These are phyloP conservation scores for Drosophila picticornis DNA, from an alignment of 2,888 invertebrate species.

Conservation along the genomic window DNA sequence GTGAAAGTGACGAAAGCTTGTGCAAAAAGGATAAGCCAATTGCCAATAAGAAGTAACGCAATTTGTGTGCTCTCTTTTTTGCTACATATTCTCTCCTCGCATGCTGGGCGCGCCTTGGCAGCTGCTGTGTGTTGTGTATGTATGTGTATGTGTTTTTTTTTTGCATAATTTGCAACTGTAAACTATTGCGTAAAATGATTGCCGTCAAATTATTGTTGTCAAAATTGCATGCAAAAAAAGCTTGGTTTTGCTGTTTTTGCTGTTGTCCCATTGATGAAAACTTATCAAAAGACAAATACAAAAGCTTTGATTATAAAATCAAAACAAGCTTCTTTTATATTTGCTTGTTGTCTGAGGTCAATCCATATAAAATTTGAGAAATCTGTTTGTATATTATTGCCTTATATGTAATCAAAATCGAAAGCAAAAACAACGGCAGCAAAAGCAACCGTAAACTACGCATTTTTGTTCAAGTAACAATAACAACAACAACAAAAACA, in stretches of 20 bases:
- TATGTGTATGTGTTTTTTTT: slow-evolving; percentile 22
- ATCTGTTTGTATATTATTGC: slow-evolving; percentile 23
- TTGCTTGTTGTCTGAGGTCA: slow-evolving; percentile 71
- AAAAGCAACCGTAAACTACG: slow-evolving; percentile 60
- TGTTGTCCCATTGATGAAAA: slow-evolving; percentile 32
- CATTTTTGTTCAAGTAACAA: slow-evolving; percentile 56
- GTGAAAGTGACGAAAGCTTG: slow-evolving; percentile 70
- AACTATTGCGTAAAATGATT: slow-evolving; percentile 50
- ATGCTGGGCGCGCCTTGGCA: slow-evolving; percentile 43
- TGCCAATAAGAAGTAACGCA: slow-evolving; percentile 46
- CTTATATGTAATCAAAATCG: slow-evolving; percentile 42
- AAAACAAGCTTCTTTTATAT: slow-evolving; percentile 39
- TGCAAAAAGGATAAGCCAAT: slow-evolving; percentile 61
- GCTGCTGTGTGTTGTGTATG: slow-evolving; percentile 13
- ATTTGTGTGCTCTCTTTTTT: slow-evolving; percentile 25
- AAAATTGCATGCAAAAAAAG: slow-evolving; percentile 35
- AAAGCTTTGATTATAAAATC: slow-evolving; percentile 36
- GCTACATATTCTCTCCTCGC: slow-evolving; percentile 13
- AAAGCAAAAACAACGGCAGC: slow-evolving; percentile 55
- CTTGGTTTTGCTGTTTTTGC: slow-evolving; percentile 13
- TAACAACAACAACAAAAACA: slow-evolving; percentile 24
- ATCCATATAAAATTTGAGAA: slow-evolving; percentile 37
- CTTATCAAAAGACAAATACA: slow-evolving; percentile 13
- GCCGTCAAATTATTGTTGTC: slow-evolving; percentile 14
- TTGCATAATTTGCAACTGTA: slow-evolving; percentile 29